A percentile compares a stretch with the other conserved stretches of the same genome.
Evolutionary conservation across 2,797 vertebrate genomes (phyloP).

Genomic region (Australoheros facetus): DNA sequence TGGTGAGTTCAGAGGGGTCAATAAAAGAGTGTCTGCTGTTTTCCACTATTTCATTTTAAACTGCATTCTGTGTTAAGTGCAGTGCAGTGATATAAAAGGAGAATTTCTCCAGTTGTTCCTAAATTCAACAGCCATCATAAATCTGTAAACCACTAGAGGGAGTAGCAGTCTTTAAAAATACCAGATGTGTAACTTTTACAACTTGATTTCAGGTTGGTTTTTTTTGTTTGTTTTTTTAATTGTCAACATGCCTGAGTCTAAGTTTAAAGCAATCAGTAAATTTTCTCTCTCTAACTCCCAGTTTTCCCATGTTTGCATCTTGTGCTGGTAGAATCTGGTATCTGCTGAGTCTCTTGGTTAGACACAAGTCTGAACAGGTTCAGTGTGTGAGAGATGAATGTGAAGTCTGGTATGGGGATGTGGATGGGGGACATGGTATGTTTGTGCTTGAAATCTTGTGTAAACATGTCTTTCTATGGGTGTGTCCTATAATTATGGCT

Average conservation of each 20-base stretch:
- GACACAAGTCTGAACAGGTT: constrained; percentile 68
- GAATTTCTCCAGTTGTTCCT: not conserved
- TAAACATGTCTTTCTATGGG: constrained; percentile 61
- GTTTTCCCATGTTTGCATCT: constrained; percentile 26
- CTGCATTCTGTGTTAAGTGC: not conserved
- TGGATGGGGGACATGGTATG: constrained; percentile 19
- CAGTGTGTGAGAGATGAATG: constrained; percentile 44
- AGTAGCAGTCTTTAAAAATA: constrained; percentile 28
- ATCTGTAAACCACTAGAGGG: constrained; percentile 57
- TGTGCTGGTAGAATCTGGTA: constrained; percentile 22
- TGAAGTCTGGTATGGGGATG: constrained; percentile 46
- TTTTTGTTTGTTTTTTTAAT: not conserved
- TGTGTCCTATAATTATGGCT: constrained; percentile 43
- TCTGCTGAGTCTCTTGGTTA: constrained; percentile 32
- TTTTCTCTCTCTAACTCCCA: not conserved
- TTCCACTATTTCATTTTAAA: not conserved
- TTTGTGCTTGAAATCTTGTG: constrained; percentile 58
- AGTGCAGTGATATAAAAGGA: not conserved
- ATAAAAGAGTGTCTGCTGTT: not conserved
- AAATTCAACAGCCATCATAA: not conserved
- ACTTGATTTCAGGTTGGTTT: not conserved
- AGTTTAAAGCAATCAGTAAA: not conserved
- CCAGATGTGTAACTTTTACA: not conserved
- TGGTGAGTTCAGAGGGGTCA: constrained; percentile 84
- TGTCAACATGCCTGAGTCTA: not conserved